Conservation (phyloP, 2,113 vertebrate genomes). For the Malaclemys terrapin region DNA sequence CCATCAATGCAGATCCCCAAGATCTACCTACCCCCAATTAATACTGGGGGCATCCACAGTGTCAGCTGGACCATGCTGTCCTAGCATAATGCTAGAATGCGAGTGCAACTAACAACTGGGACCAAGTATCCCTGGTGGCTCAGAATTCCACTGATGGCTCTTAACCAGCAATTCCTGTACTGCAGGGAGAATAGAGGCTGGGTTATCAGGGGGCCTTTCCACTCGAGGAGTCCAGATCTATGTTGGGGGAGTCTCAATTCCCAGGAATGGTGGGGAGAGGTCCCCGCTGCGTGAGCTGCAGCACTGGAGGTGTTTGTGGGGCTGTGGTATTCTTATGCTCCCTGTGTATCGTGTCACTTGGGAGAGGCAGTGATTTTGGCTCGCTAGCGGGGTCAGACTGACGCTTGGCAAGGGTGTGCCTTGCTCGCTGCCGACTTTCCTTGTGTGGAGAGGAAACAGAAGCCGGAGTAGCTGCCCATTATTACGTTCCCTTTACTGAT, state of each 20-base stretch:
- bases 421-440: not conserved
- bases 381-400: not conserved
- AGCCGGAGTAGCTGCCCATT: not conserved
- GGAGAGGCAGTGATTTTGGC: not conserved
- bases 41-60: not conserved
- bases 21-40: not conserved
- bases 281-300: not conserved
- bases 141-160: not conserved
- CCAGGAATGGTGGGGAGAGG: accelerated
- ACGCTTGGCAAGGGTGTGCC: not conserved
- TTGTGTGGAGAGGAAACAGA: accelerated
- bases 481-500: not conserved
- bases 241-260: not conserved
- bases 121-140: not conserved
- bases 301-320: not conserved
- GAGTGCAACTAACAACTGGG: not conserved
- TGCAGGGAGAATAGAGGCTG: not conserved
- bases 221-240: not conserved
- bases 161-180: not conserved
- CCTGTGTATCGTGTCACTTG: not conserved
- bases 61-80: not conserved
- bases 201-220: not conserved
- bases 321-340: conserved; percentile 8
- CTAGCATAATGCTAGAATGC: not conserved
- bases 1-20: not conserved